phyloP scores from a whole-genome alignment of 2,888 invertebrate genomes.

The Piscicola geometra region DNA sequence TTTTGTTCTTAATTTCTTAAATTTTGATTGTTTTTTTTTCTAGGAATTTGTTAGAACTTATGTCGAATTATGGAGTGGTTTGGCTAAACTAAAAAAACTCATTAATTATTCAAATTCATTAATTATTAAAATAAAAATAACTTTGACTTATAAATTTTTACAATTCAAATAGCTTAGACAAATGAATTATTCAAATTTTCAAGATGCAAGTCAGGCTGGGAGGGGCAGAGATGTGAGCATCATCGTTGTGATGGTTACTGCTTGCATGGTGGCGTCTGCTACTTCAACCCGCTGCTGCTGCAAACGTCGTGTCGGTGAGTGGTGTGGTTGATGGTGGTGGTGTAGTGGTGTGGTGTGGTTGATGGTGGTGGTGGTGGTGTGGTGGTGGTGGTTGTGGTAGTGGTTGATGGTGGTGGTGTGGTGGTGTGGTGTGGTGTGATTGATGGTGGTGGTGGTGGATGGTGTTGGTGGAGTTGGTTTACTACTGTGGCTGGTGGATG shows the following conservation, averaged over 20 bases:
- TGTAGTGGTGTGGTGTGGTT: not conserved
- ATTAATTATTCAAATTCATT: too few species aligned
- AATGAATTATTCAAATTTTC: too few species aligned
- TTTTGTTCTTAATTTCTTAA: too few species aligned
- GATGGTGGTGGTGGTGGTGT: not conserved
- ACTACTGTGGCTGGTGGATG: too few species aligned
- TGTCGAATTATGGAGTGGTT: too few species aligned
- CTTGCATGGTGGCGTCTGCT: constrained; percentile 33
- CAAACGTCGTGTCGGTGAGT: constrained; percentile 34
- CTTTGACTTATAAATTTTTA: too few species aligned
- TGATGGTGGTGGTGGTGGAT: not conserved
- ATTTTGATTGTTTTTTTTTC: too few species aligned
- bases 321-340: constrained; percentile 1
- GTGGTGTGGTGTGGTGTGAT: not conserved
- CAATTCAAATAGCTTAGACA: too few species aligned
- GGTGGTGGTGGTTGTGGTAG: not conserved
- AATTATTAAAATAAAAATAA: too few species aligned
- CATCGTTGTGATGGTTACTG: constrained; percentile 37
- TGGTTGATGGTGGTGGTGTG: not conserved
- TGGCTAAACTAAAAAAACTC: too few species aligned
- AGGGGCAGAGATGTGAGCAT: constrained; percentile 35
- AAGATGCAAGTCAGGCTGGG: constrained; percentile 38
- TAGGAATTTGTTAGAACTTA: too few species aligned
- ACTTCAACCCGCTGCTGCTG: constrained; percentile 11
- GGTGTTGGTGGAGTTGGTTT: too few species aligned